Conservation (phyloP, 1,140 invertebrate genomes). For the Zaprionus ghesquierei region DNA sequence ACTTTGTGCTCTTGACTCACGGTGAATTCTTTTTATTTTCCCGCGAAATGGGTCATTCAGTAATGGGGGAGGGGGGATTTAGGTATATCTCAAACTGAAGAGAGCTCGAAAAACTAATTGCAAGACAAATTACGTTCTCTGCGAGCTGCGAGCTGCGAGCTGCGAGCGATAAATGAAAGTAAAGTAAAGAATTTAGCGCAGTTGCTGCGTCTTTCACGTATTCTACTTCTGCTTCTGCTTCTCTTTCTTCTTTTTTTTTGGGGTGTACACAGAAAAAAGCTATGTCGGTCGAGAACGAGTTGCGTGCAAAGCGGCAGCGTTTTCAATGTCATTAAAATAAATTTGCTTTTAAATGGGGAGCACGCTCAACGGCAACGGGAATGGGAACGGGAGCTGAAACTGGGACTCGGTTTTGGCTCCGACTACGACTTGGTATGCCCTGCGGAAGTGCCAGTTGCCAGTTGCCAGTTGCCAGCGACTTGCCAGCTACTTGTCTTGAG, state of each 20-base stretch:
- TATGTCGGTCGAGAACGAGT: constrained; percentile 13
- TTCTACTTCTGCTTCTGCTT: background rate
- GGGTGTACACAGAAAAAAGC: constrained; percentile 31
- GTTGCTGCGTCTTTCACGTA: background rate
- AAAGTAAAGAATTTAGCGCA: constrained; percentile 24
- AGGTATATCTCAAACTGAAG: background rate
- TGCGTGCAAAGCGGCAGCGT: constrained; percentile 50
- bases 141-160: too few species aligned
- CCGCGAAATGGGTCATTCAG: constrained; percentile 15
- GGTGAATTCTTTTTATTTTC: constrained; percentile 18
- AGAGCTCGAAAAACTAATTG: constrained; percentile 11
- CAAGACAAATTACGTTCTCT: constrained; percentile 13
- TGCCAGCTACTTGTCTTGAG: constrained; percentile 53
- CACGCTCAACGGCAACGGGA: background rate
- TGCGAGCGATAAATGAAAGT: constrained; percentile 17
- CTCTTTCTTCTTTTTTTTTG: background rate
- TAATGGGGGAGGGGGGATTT: background rate
- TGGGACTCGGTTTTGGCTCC: background rate
- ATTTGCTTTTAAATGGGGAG: constrained; percentile 56
- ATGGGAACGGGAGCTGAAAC: background rate
- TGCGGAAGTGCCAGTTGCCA: constrained; percentile 50
- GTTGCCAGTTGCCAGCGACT: constrained; percentile 20
- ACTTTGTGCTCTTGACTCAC: constrained; percentile 20
- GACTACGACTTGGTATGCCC: constrained; percentile 3
- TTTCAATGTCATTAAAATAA: constrained; percentile 73